Evolutionary conservation across 2,113 vertebrate species (phyloP), one percentile per base, ranked within the genome.

Genomic region (Salminus brasiliensis): DNA sequence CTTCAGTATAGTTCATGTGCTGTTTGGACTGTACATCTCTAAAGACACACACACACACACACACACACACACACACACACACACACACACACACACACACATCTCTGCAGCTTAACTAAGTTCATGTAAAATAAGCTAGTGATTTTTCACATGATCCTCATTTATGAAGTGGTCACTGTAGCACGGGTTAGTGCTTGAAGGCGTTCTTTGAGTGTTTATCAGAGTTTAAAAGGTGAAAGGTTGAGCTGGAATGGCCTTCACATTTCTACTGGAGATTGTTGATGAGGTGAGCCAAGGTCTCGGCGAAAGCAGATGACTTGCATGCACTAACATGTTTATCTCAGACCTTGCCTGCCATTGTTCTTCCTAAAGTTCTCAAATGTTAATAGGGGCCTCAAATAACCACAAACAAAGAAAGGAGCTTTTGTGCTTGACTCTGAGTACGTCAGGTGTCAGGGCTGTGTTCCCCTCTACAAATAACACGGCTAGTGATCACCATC

Each of bases 261-360:
- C 55, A 62, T 53, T 73, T 62, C 8, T 63, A 30, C 63, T 83
- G 72, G 67, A 57, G 72, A 65, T 83, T 75, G 77, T 75, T 83
- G 74, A 80, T 67, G 62, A 83, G 62, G 47, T 55, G 74, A 79
- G 59, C 45, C 57, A 72, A 74, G 16, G 34, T 79, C 72, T 41
- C 68, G 59, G 72, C 25, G 67, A 70, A 78, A 71, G 73, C 81
- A 76, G 57, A 72, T 55, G 81, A 76, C 72, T 59, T 79, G 72
- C 81, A 60, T 76, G 81, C 78, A 70, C 53, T 76, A 79, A 72
- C 76, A 83, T 83, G 76, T 79, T 79, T 75, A 71, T 79, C 72
- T 59, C 81, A 65, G 76, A 59, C 74, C 66, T 79, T 53, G 71
- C 68, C 81, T 72, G 68, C 76, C 57, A 76, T 76, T 75, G 77